Base-by-base conservation (phyloP, 2,113 vertebrate species). In the Hepsetus odoe region DNA sequence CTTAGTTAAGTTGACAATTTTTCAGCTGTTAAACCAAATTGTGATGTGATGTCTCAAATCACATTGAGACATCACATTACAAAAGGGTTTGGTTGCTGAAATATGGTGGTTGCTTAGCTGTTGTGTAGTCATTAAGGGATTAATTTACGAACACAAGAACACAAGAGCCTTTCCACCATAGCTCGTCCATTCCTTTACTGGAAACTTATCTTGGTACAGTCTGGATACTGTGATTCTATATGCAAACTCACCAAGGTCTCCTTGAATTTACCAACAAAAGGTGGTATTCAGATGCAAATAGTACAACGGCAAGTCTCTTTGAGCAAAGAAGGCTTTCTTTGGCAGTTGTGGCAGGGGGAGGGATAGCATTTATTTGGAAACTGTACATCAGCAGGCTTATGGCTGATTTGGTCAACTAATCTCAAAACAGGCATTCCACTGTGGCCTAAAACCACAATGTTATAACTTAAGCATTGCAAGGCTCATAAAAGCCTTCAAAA, bases 231-330 rank as follows among this genome's bases (percentile, higher is more conserved):
- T 65, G 67, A 83, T 84, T 85, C 75, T 65, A 88, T 87, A 87
- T 86, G 80, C 83, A 88, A 89, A 92, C 90, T 87, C 90, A 87
- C 90, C 72, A 85, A 81, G 90, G 89, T 87, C 89, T 89, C 88
- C 89, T 91, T 90, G 88, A 91, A 92, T 90, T 89, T 89, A 90
- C 86, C 84, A 90, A 91, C 88, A 91, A 92, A 89, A 90, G 90
- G 90, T 88, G 77, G 71, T 53, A 91, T 92, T 92, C 87, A 92
- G 83, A 92, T 92, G 91, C 87, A 83, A 92, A 92, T 92, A 62
- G 51, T 82, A 85, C 81, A 82, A 85, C 58, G 86, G 82, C 87
- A 87, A 83, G 88, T 86, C 85, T 89, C 82, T 86, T 83, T 86
- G 81, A 87, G 81, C 83, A 84, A 74, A 83, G 79, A 88, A 85